Evolutionary conservation across 2,888 invertebrate genomes (phyloP).

Genomic region (Diaperis boleti): DNA sequence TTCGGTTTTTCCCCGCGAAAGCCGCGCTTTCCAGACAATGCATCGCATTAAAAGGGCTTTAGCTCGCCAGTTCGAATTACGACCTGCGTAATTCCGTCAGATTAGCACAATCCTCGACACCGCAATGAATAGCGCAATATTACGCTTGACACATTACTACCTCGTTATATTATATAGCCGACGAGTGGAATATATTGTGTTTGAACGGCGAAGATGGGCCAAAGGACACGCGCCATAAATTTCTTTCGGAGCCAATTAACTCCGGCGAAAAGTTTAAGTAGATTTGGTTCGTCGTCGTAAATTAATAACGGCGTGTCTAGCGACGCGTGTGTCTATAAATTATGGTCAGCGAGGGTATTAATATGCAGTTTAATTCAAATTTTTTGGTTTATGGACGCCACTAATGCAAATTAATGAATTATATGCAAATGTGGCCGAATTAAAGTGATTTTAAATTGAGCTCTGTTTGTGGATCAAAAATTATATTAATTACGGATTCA

Average conservation of each 20-base stretch:
- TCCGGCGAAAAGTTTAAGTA: slow-evolving; percentile 13
- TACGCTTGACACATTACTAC: slow-evolving; percentile 66
- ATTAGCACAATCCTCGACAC: slow-evolving; percentile 65
- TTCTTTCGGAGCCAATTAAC: slow-evolving; percentile 2
- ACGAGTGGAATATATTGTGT: slow-evolving; percentile 28
- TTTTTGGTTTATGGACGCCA: slow-evolving; percentile 14
- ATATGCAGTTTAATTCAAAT: slow-evolving; percentile 21
- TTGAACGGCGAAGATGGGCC: slow-evolving; percentile 13
- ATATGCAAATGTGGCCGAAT: slow-evolving; percentile 15
- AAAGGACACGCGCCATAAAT: neutral
- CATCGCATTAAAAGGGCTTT: slow-evolving; percentile 63
- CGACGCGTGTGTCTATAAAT: slow-evolving; percentile 22
- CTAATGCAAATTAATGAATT: slow-evolving; percentile 24
- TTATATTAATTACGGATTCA: neutral
- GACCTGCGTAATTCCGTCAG: slow-evolving; percentile 66
- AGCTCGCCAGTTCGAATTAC: slow-evolving; percentile 61
- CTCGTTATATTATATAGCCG: slow-evolving; percentile 61
- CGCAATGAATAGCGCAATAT: slow-evolving; percentile 64
- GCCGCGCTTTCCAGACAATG: slow-evolving; percentile 63
- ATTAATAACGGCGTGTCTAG: slow-evolving; percentile 19
- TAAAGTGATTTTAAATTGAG: neutral
- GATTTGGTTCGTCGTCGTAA: slow-evolving; percentile 17
- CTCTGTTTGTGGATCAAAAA: neutral
- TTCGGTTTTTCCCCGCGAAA: neutral
- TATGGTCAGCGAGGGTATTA: neutral